A percentile compares a stretch with the other conserved stretches of the same genome.
Evolutionary conservation across 2,888 invertebrate species (phyloP).

Genomic region (Eucera pruinosa): DNA sequence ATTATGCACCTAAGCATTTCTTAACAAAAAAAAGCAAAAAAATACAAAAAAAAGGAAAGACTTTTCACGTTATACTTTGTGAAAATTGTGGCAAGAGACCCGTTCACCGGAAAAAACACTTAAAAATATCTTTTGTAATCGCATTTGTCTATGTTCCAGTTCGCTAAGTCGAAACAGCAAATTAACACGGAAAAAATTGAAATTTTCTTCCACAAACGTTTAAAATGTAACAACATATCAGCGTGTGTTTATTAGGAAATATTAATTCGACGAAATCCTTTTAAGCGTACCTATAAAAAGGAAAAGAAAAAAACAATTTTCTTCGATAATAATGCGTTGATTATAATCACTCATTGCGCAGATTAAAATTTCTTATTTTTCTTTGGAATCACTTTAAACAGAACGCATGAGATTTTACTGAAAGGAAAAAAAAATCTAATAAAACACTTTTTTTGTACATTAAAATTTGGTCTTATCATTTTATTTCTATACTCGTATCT

Average conservation of each 20-base stretch:
- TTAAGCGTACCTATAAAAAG: slow-evolving; percentile 32
- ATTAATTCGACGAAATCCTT: slow-evolving; percentile 34
- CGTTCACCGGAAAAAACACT: neutral
- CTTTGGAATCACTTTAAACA: slow-evolving; percentile 43
- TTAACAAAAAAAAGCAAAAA: neutral
- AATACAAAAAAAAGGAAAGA: no score
- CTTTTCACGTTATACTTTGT: slow-evolving; percentile 5
- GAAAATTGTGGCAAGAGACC: slow-evolving; percentile 6
- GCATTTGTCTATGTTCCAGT: slow-evolving; percentile 50
- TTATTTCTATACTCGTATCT: slow-evolving; percentile 37
- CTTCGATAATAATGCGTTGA: slow-evolving; percentile 26
- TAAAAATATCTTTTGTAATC: neutral
- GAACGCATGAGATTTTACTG: slow-evolving; percentile 52
- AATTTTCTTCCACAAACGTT: slow-evolving; percentile 50
- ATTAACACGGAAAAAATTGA: slow-evolving; percentile 26
- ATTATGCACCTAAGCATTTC: neutral
- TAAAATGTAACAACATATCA: slow-evolving; percentile 66
- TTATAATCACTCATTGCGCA: slow-evolving; percentile 42
- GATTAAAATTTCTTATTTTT: slow-evolving; percentile 57
- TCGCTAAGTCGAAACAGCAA: slow-evolving; percentile 41
- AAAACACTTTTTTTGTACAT: slow-evolving; percentile 71
- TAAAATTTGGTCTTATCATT: slow-evolving; percentile 56
- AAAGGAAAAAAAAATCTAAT: slow-evolving; percentile 52
- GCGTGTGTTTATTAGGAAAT: slow-evolving; percentile 50
- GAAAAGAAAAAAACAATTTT: no score